Evolutionary conservation across 1,140 invertebrate genomes (phyloP).

Genomic region (Sitodiplosis mosellana): DNA sequence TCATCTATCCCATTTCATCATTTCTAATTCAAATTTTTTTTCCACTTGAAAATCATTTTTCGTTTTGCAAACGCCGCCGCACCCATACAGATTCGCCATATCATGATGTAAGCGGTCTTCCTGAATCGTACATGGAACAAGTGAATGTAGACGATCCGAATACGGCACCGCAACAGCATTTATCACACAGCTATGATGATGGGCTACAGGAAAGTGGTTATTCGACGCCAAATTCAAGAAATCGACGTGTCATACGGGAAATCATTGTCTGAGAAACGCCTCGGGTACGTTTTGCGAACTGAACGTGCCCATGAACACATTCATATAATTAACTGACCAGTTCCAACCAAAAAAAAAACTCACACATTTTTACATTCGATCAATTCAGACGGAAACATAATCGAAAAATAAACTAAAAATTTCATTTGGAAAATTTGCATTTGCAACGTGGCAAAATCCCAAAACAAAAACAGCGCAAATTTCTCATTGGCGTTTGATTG

Average conservation of each 20-base stretch:
- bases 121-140: constrained; percentile 68
- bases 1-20: neutral
- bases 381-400: no score
- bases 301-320: constrained; percentile 5
- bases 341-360: no score
- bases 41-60: constrained; percentile 1
- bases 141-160: constrained; percentile 47
- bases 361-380: no score
- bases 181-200: constrained; percentile 77
- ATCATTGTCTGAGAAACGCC: constrained; percentile 65
- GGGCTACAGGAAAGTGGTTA: constrained; percentile 72
- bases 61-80: no score
- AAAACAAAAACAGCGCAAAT: no score
- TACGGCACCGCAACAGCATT: constrained; percentile 58
- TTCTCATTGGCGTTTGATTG: no score
- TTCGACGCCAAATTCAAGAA: constrained; percentile 79
- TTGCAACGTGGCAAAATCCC: no score
- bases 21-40: constrained; percentile 1
- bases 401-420: no score
- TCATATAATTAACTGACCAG: constrained; percentile 1
- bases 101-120: constrained; percentile 77
- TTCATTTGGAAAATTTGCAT: no score
- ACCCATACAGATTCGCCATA: constrained; percentile 64
- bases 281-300: constrained; percentile 6
- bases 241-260: constrained; percentile 74